Evolutionary conservation across 2,888 invertebrate genomes (phyloP), one percentile per base, ranked within the genome.

Genomic region (Cryptocephalus moraei): DNA sequence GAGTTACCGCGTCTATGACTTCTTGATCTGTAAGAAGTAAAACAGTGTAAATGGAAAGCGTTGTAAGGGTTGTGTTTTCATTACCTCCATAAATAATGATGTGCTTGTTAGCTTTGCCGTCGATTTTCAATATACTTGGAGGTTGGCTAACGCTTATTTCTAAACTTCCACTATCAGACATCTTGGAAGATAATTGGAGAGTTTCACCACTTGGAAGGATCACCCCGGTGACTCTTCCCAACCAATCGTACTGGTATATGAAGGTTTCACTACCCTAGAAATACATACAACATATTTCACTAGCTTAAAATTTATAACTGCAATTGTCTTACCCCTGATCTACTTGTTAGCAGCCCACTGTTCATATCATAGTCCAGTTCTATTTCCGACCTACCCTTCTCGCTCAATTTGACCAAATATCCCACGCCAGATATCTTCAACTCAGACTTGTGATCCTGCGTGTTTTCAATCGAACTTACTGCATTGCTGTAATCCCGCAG

Each of bases 381-480:
- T 50, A 91, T 87, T 66, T 91, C 91, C 31, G 89, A 83, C 57
- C 89, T 82, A 48, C 93, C 92, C 62, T 91, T 90, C 64, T 92
- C 90, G 13, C 86, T 81, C 58, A 94, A 78, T 68, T 86, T 89
- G 39, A 91, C 88, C 59, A 96, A 78, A 62, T 91, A 87, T 39
- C 93, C 92, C 60, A 92, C 87, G 49, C 92, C 93, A 53, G 92
- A 92, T 70, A 95, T 91, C 69, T 88, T 87, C 49, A 96, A 75
- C 64, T 91, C 89, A 8, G 90, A 86, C 70, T 93, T 93, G 67
- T 91, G 91, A 65, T 92, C 91, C 71, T 91, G 91, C 9, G 91
- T 91, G 64, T 92, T 92, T 72, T 93, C 93, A 61, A 92, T 93
- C 4, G 93, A 91, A 66, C 90, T 93, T 39, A 90, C 95, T 48